Conservation (phyloP, 2,797 vertebrate genomes). For the Aldrovandia affinis region DNA sequence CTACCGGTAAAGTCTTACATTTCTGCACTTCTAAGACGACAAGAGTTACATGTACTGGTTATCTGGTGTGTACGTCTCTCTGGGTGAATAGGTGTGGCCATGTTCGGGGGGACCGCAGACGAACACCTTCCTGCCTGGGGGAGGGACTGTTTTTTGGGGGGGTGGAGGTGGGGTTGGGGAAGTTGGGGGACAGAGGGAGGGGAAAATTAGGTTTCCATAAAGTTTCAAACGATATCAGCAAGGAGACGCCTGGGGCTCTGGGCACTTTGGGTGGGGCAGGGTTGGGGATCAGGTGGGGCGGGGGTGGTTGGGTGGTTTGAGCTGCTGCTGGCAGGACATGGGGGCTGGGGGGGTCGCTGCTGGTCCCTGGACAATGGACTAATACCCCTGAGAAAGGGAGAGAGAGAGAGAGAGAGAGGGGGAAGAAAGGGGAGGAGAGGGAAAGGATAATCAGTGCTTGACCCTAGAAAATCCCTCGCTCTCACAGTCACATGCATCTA, state of each 20-base stretch:
- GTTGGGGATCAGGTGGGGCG: background rate
- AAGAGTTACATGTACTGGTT: slow-evolving; percentile 18
- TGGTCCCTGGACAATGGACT: slow-evolving; percentile 13
- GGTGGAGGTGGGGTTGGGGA: background rate
- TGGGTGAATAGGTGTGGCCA: slow-evolving; percentile 7
- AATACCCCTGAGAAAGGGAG: slow-evolving; percentile 37
- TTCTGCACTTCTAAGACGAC: slow-evolving; percentile 21
- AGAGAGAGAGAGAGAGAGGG: background rate
- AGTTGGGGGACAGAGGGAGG: background rate
- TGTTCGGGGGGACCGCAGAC: background rate
- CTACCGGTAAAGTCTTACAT: slow-evolving; percentile 29
- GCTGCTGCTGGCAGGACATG: slow-evolving; percentile 29
- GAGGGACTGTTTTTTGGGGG: background rate
- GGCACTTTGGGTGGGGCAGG: background rate
- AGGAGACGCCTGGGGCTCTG: background rate
- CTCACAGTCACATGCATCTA: background rate
- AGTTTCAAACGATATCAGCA: slow-evolving; percentile 18
- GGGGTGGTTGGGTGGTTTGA: slow-evolving; percentile 24
- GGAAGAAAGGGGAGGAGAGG: background rate
- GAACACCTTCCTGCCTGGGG: background rate
- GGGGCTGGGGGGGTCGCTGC: slow-evolving; percentile 21
- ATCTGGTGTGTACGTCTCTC: slow-evolving; percentile 25
- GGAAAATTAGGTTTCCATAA: slow-evolving; percentile 4
- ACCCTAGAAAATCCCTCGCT: background rate
- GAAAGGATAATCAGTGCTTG: background rate